phyloP scores from a whole-genome alignment of 2,113 vertebrate genomes.

The Rhinichthys klamathensis region DNA sequence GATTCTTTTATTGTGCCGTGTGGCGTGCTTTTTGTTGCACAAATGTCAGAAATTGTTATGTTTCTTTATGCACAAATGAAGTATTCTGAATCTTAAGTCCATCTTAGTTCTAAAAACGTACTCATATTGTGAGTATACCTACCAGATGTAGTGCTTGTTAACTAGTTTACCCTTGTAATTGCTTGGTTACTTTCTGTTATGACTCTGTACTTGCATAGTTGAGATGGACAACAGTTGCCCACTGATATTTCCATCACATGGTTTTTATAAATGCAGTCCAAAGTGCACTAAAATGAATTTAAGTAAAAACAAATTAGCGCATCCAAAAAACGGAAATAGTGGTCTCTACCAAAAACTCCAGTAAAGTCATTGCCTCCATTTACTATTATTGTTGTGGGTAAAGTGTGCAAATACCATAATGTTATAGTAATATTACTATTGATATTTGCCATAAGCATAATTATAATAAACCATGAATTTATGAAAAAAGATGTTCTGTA shows the following conservation, averaged over 20 bases:
- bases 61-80: conserved; percentile 39
- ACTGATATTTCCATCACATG: background rate
- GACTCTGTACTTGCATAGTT: background rate
- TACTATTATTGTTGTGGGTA: background rate
- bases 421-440: background rate
- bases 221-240: background rate
- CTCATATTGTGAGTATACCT: conserved; percentile 19
- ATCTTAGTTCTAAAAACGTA: background rate
- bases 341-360: background rate
- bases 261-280: conserved; percentile 23
- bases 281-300: background rate
- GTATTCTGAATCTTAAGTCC: conserved; percentile 16
- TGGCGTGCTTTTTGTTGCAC: conserved; percentile 66
- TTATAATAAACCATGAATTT: background rate
- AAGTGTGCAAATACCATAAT: background rate
- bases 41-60: conserved; percentile 42
- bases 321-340: background rate
- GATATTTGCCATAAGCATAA: background rate
- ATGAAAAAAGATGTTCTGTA: background rate
- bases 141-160: conserved; percentile 11
- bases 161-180: background rate
- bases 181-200: background rate
- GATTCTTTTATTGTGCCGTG: conserved; percentile 61
- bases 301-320: background rate
- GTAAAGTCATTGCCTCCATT: background rate